Base-by-base conservation (phyloP, 2,888 invertebrate genomes). In the Oxytorus armatus region DNA sequence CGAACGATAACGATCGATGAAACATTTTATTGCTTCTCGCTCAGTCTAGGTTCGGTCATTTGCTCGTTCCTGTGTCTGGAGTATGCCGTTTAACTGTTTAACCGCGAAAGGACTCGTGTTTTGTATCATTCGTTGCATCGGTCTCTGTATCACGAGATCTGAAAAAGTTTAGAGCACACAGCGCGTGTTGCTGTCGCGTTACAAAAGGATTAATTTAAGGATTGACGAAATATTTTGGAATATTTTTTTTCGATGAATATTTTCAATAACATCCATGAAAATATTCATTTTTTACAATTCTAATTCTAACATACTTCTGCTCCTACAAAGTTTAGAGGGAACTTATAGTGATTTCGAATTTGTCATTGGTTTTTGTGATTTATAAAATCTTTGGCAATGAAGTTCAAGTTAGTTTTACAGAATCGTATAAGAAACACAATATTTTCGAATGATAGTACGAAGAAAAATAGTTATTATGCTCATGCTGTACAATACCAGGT, bases 401-500 rank as follows among this genome's bases (percentile, higher is more conserved):
- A n/a, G n/a, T n/a, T n/a, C 14, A 44, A 3, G 3, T 44, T 1
- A 14, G 14, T 14, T 10, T 44, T 14, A 44, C 44, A 14, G 14
- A 2, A 44, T 44, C 3, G 2, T 44, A 14, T 14, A 1, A 14
- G 1, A 1, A n/a, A 14, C n/a, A 21, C n/a, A 23, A 14, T n/a
- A 39, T 23, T 23, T 5, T 39, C 2, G 14, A 25, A 14, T 3
- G 14, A 61, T 42, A 10, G 16, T n/a, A 14, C 29, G 7, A 44
- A 44, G 16, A 47, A 65, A n/a, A 61, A 36, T 1, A 36, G 51
- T 25, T 61, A 25, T 44, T 25, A 44, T 42, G 23, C 39, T 5
- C 29, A 33, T 23, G 29, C 8, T 63, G 14, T 66, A 69, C 16
- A 61, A 79, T 75, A 77, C 78, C 93, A 97, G 97, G 95, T 92